phyloP scores from a whole-genome alignment of 2,888 invertebrate genomes.

The Drosophila robusta region DNA sequence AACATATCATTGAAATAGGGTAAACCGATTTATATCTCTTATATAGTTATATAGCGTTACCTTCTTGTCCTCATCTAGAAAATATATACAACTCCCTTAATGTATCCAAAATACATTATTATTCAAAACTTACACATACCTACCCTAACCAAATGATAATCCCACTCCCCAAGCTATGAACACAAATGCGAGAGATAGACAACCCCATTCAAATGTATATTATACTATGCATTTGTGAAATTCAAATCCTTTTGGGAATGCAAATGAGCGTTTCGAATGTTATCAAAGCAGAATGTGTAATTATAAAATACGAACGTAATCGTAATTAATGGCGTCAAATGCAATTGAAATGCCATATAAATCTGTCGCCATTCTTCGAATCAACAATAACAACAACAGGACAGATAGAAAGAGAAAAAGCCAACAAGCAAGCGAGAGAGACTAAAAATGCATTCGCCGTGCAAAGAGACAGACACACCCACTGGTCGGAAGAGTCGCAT shows the following conservation, averaged over 20 bases:
- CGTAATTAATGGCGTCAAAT: conserved; percentile 54
- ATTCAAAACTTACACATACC: too few species aligned
- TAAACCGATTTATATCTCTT: too few species aligned
- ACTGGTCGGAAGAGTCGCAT: conserved; percentile 54
- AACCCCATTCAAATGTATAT: neutral
- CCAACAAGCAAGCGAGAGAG: neutral
- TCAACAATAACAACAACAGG: conserved; percentile 26
- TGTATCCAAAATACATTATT: too few species aligned
- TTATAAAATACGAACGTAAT: conserved; percentile 50
- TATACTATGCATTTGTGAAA: neutral
- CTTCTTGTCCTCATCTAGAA: too few species aligned
- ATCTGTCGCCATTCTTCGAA: conserved; percentile 68
- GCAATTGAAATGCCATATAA: conserved; percentile 64
- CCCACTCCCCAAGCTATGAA: neutral
- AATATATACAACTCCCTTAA: too few species aligned
- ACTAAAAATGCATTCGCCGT: conserved; percentile 14
- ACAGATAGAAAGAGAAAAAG: conserved; percentile 12
- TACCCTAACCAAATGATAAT: neutral
- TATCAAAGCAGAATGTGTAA: conserved; percentile 48
- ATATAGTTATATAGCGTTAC: too few species aligned
- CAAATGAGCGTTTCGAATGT: conserved; percentile 30
- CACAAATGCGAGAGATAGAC: neutral
- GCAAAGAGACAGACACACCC: conserved; percentile 61
- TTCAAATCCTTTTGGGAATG: conserved; percentile 32
- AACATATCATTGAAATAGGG: too few species aligned